A percentile compares a stretch with the other conserved stretches of the same genome.
Evolutionary conservation across 1,140 invertebrate genomes (phyloP).

Genomic region (Rhopalosiphum maidis): DNA sequence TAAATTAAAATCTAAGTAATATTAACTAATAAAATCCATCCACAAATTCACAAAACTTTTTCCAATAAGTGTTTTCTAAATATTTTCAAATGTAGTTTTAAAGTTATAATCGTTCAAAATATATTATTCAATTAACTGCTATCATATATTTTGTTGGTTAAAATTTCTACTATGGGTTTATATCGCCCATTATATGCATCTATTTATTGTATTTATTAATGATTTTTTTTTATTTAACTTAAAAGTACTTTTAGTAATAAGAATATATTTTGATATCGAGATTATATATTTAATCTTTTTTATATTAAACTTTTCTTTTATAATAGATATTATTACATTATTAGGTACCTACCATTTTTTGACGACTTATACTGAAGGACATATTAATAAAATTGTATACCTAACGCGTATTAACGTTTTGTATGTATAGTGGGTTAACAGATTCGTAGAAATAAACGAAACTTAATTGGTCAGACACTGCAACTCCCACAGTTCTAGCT

Average conservation of each 20-base stretch:
- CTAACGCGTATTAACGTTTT: background rate
- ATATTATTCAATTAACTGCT: background rate
- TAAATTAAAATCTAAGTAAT: too few species aligned
- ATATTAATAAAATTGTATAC: slow-evolving; percentile 17
- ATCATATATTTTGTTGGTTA: background rate
- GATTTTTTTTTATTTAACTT: background rate
- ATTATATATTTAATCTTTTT: background rate
- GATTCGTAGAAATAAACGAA: background rate
- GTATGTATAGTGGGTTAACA: background rate
- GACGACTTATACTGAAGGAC: background rate
- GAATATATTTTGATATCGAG: background rate
- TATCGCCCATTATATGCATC: background rate
- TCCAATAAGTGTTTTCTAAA: background rate
- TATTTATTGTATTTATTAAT: background rate
- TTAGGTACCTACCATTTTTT: background rate
- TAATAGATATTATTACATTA: background rate
- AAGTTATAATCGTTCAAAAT: background rate
- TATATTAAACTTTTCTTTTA: background rate
- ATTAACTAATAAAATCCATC: too few species aligned
- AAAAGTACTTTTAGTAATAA: background rate
- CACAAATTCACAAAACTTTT: too few species aligned
- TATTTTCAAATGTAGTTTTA: background rate
- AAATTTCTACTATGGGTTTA: background rate
- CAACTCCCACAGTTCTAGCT: background rate
- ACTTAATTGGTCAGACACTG: background rate